These are phyloP conservation scores for Mechanitis messenoides DNA, from an alignment of 2,888 invertebrate genomes.

Conservation along the genomic window DNA sequence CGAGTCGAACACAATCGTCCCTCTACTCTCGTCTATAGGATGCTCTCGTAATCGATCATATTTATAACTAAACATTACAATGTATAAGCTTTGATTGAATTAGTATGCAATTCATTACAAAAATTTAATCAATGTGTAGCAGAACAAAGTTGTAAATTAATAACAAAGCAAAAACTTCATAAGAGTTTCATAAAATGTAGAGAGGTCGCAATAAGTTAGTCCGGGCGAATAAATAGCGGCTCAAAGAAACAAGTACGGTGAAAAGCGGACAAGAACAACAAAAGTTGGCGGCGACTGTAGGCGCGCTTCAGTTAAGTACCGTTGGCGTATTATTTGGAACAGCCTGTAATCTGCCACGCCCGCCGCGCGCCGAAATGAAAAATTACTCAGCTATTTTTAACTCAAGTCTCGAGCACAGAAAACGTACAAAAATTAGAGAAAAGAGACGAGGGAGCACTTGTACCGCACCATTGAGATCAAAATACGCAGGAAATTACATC, in stretches of 20 bases:
- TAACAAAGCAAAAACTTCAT: constrained; percentile 52
- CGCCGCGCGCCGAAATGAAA: constrained; percentile 73
- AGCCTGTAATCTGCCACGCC: constrained; percentile 74
- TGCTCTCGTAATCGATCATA: constrained; percentile 35
- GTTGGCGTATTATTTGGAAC: constrained; percentile 69
- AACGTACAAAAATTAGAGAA: constrained; percentile 76
- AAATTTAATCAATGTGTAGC: constrained; percentile 38
- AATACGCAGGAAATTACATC: constrained; percentile 74
- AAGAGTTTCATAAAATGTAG: constrained; percentile 54
- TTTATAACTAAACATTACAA: constrained; percentile 9
- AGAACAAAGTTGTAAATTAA: constrained; percentile 50
- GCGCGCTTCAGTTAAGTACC: constrained; percentile 64
- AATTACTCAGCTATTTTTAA: constrained; percentile 75
- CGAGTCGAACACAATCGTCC: constrained; percentile 59
- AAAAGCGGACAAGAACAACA: constrained; percentile 60
- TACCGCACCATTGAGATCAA: constrained; percentile 75
- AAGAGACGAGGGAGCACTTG: constrained; percentile 73
- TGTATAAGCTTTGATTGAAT: not conserved
- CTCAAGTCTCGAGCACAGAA: constrained; percentile 69
- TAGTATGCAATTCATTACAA: constrained; percentile 27
- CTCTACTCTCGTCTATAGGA: constrained; percentile 46
- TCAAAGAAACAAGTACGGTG: constrained; percentile 54
- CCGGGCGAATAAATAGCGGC: constrained; percentile 48
- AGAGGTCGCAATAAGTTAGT: constrained; percentile 46
- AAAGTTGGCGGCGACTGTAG: constrained; percentile 56